Conservation (phyloP, 2,888 invertebrate species). For the Venustoraphidia nigricollis region DNA sequence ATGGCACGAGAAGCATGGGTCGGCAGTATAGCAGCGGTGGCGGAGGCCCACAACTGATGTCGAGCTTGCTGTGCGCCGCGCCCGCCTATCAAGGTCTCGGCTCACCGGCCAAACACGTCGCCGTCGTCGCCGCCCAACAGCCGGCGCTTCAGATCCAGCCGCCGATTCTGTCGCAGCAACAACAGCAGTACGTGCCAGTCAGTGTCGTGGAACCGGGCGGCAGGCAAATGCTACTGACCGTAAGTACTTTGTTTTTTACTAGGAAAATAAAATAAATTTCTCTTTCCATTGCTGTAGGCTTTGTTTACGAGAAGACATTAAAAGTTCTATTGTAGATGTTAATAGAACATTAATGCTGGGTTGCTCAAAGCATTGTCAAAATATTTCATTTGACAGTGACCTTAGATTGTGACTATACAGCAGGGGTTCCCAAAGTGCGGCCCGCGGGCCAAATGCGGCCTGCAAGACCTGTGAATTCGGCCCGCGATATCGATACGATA, state of each 20-base stretch:
- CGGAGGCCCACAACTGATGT: constrained; percentile 77
- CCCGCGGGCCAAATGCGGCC: too few species aligned
- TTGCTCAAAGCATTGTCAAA: too few species aligned
- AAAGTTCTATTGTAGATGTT: too few species aligned
- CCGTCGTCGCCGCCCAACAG: constrained; percentile 44
- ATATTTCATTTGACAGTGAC: too few species aligned
- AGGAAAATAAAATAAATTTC: too few species aligned
- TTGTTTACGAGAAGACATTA: too few species aligned
- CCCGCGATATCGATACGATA: too few species aligned
- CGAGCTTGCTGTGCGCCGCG: constrained; percentile 81
- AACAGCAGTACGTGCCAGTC: constrained; percentile 85
- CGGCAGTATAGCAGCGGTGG: constrained; percentile 47
- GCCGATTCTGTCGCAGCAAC: constrained; percentile 62
- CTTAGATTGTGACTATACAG: too few species aligned
- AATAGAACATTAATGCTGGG: too few species aligned
- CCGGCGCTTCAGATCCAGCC: constrained; percentile 62
- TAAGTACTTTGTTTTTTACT: constrained; percentile 22
- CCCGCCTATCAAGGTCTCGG: constrained; percentile 52
- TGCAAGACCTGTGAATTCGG: too few species aligned
- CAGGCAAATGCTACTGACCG: constrained; percentile 61
- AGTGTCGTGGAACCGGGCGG: constrained; percentile 83
- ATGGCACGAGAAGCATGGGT: constrained; percentile 50
- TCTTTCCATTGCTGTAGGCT: too few species aligned
- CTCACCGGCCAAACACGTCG: constrained; percentile 55
- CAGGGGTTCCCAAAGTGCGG: too few species aligned